These are phyloP conservation scores for Ferrisia virgata DNA, from an alignment of 2,888 invertebrate species.

Conservation along the genomic window DNA sequence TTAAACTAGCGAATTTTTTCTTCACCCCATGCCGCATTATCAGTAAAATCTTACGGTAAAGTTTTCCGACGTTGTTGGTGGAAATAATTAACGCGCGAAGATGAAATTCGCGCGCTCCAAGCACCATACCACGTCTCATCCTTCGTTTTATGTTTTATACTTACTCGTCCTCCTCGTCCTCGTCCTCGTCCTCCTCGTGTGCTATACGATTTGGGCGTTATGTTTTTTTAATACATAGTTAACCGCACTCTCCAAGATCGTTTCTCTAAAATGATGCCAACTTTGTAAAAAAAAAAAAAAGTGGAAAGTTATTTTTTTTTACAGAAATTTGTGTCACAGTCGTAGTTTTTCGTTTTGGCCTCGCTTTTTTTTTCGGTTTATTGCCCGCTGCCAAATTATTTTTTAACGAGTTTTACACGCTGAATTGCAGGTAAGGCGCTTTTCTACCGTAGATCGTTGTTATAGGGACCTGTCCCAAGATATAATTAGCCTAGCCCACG, in stretches of 20 bases:
- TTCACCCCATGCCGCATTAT: neutral
- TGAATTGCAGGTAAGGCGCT: neutral
- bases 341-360: neutral
- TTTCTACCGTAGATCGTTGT: neutral
- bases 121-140: no score
- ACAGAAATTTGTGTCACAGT: neutral
- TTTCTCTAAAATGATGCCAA: slow-evolving; percentile 5
- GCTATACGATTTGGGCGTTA: neutral
- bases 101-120: neutral
- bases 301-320: neutral
- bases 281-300: neutral
- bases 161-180: neutral
- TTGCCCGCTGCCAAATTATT: neutral
- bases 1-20: neutral
- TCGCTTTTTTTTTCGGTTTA: neutral
- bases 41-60: neutral
- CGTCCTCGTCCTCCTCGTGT: neutral
- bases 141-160: no score
- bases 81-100: neutral
- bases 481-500: neutral
- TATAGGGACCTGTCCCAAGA: neutral
- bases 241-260: neutral
- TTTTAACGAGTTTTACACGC: slow-evolving; percentile 6
- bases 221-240: slow-evolving; percentile 7
- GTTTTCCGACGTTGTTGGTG: neutral